Conservation (phyloP, 2,113 vertebrate genomes). For the Ammospiza caudacuta region DNA sequence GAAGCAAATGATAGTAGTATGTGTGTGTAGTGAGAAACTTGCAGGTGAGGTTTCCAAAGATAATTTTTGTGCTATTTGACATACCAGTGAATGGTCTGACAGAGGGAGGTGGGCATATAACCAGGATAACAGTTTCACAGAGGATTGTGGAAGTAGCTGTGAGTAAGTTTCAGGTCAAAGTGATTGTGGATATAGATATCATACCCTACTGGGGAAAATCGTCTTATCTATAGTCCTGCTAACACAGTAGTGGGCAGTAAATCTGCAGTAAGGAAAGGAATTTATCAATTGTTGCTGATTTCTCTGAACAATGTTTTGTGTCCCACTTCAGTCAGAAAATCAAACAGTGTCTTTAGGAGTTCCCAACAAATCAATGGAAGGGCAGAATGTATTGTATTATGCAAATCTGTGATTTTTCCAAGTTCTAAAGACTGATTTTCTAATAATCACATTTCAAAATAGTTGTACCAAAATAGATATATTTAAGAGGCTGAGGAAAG, state of each 20-base stretch:
- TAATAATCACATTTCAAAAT: neutral
- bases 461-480: neutral
- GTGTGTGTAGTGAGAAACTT: neutral
- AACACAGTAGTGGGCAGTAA: fast-evolving
- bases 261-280: neutral
- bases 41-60: neutral
- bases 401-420: neutral
- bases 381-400: neutral
- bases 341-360: neutral
- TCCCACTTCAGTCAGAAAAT: neutral
- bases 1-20: neutral
- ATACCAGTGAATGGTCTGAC: neutral
- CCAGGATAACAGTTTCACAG: neutral
- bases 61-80: neutral
- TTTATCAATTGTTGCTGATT: neutral
- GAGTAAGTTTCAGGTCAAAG: neutral
- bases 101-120: neutral
- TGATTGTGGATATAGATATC: neutral
- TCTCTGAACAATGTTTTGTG: neutral
- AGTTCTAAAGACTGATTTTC: neutral
- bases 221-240: neutral
- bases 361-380: neutral
- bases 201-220: neutral
- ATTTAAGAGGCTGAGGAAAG: neutral
- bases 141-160: neutral